These are phyloP conservation scores for Phyllostomus discolor DNA, from an alignment of 2,113 vertebrate genomes.

Conservation along the genomic window DNA sequence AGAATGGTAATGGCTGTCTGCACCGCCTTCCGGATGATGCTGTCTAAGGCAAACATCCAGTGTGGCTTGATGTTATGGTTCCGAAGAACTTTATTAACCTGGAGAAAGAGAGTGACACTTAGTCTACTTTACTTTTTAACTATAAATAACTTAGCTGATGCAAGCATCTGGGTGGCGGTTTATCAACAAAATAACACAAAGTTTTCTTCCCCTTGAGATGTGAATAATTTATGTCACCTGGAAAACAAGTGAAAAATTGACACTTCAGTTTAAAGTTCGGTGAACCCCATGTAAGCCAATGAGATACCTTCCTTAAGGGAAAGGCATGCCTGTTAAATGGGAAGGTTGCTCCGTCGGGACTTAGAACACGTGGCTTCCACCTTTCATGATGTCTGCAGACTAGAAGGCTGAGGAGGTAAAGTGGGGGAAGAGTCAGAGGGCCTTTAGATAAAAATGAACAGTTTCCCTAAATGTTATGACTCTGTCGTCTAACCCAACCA, in stretches of 20 bases:
- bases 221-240: background rate
- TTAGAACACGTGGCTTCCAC: background rate
- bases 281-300: background rate
- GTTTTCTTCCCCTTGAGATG: background rate
- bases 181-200: background rate
- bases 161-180: background rate
- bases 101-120: slow-evolving; percentile 60
- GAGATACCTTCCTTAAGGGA: background rate
- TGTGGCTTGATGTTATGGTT: slow-evolving; percentile 99
- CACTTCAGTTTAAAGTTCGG: background rate
- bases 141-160: background rate
- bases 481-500: background rate
- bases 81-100: slow-evolving; percentile 98
- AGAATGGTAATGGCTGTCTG: slow-evolving; percentile 98
- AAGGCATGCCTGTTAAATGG: background rate
- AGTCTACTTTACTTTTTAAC: slow-evolving; percentile 1
- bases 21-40: slow-evolving; percentile 97
- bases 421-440: background rate
- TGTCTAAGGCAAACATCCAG: slow-evolving; percentile 99
- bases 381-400: background rate
- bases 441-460: background rate
- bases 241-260: background rate
- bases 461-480: background rate
- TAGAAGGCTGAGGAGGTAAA: background rate
- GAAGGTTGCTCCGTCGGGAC: background rate